Evolutionary conservation across 2,888 invertebrate species (phyloP), one percentile per base, ranked within the genome.

Genomic region (Tipula confusa): DNA sequence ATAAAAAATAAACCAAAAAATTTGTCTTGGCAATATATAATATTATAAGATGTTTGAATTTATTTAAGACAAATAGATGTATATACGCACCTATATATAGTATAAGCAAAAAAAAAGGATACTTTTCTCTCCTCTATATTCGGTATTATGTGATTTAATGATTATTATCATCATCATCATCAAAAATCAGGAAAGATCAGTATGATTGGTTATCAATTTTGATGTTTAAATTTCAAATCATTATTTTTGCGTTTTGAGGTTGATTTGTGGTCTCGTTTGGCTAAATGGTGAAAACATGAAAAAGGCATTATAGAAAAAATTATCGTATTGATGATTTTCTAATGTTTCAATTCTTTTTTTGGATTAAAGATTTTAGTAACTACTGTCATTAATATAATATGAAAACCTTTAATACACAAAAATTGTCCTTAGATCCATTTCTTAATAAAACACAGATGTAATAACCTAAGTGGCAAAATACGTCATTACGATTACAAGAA

Each of bases 131-230:
- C n/a, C n/a, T n/a, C n/a, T n/a, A n/a, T n/a, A n/a, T n/a, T n/a
- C 36, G 43, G 43, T 43, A 43, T 43, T n/a, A 24, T 64, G 64
- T 64, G 64, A 64, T 64, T 64, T 64, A 64, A 64, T 24, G 64
- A 64, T 64, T 64, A 24, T 64, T 64, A 64, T 64, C 64, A 64
- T 64, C 64, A 64, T 64, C 64, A 64, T 64, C 64, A 64, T 64
- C 64, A 64, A 64, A 64, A 64, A 64, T 64, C 64, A 64, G 64
- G 64, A 18, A 18, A 64, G 64, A 64, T 64, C 64, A 64, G 18
- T 64, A 64, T 64, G 64, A 64, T 64, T 64, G 64, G 64, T 64
- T 64, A 64, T 64, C 64, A 64, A 64, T 64, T 64, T 64, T 64
- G 64, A 24, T 64, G 64, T 64, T 64, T 64, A 64, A 64, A 64